A percentile compares a stretch with the other conserved stretches of the same genome.
phyloP scores from a whole-genome alignment of 2,888 invertebrate genomes.

The Sinohyriopsis cumingii region DNA sequence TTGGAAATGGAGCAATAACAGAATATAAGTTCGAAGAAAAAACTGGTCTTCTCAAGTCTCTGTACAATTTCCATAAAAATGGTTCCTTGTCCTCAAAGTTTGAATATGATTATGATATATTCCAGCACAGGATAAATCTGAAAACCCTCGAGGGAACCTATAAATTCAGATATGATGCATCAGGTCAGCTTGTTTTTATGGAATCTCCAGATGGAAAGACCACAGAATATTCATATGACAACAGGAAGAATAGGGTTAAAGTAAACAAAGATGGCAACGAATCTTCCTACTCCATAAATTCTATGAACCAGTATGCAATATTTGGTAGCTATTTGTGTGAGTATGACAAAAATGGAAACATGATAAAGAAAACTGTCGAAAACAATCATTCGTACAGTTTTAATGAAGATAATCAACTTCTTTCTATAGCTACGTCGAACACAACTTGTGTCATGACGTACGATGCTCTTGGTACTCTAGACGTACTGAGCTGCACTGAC shows the following conservation, averaged over 20 bases:
- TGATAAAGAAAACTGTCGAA: slow-evolving; percentile 3
- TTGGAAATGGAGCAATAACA: slow-evolving; percentile 13
- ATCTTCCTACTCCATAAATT: slow-evolving; percentile 2
- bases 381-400: slow-evolving; percentile 4
- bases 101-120: slow-evolving; percentile 13
- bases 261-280: slow-evolving; percentile 7
- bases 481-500: slow-evolving; percentile 7
- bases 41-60: slow-evolving; percentile 3
- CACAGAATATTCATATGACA: slow-evolving; percentile 11
- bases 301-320: slow-evolving; percentile 13
- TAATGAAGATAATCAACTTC: slow-evolving; percentile 14
- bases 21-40: slow-evolving; percentile 2
- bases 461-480: slow-evolving; percentile 10
- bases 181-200: slow-evolving; percentile 18
- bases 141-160: slow-evolving; percentile 14
- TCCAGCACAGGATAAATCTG: slow-evolving; percentile 8
- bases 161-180: slow-evolving; percentile 19
- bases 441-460: slow-evolving; percentile 9
- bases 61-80: slow-evolving; percentile 19
- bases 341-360: slow-evolving; percentile 19
- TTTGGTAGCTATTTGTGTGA: slow-evolving; percentile 3
- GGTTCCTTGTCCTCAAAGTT: slow-evolving; percentile 16
- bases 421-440: slow-evolving; percentile 1
- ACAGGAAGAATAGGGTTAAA: slow-evolving; percentile 10
- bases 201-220: slow-evolving; percentile 11